Conservation (phyloP, 35 echinoderm and acorn worm species). For the Holothuria glaberrima region DNA sequence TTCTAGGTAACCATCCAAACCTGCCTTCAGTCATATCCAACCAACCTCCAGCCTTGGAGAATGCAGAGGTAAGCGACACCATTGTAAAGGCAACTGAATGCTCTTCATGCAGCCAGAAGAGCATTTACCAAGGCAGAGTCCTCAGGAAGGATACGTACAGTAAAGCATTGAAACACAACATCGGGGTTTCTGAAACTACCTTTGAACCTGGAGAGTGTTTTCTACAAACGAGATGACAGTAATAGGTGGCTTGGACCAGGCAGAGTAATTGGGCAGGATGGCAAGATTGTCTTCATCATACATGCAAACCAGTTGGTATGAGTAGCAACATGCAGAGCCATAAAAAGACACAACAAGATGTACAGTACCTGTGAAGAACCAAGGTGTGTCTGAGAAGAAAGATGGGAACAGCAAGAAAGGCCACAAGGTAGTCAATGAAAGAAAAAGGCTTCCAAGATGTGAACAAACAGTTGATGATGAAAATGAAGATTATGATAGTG, state of each 20-base stretch:
- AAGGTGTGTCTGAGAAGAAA: background rate
- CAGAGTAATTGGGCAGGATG: slow-evolving; percentile 64
- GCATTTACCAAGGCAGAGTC: slow-evolving; percentile 29
- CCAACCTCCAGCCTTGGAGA: background rate
- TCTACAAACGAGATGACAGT: slow-evolving; percentile 64
- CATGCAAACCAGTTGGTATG: slow-evolving; percentile 41
- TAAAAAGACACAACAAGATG: slow-evolving; percentile 14
- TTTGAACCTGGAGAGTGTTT: slow-evolving; percentile 25
- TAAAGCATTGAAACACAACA: background rate
- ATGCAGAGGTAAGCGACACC: background rate
- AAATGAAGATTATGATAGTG: background rate
- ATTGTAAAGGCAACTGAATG: background rate
- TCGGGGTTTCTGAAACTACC: background rate
- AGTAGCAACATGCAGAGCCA: slow-evolving; percentile 54
- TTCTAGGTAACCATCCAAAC: background rate
- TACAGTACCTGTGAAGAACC: background rate
- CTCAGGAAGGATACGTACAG: slow-evolving; percentile 12
- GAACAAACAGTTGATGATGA: background rate
- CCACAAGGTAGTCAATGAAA: background rate
- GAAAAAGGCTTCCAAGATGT: background rate
- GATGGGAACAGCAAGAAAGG: background rate
- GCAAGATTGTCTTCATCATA: slow-evolving; percentile 42
- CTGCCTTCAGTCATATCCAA: background rate
- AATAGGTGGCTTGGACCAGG: slow-evolving; percentile 51
- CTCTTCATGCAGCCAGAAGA: background rate